Evolutionary conservation across 2,797 vertebrate genomes (phyloP).

Genomic region (Tapera naevia): DNA sequence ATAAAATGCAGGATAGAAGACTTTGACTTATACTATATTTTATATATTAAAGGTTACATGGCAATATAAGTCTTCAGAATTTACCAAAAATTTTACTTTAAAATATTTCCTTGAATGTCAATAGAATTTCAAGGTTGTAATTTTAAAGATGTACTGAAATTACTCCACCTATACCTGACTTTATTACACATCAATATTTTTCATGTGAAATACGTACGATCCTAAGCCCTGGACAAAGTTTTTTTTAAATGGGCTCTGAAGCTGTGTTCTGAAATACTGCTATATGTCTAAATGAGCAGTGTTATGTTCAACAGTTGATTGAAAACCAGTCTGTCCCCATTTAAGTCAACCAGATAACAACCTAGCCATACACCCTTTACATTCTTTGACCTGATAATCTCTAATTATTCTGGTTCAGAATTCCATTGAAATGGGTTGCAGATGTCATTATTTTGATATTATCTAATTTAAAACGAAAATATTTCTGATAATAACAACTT

Average conservation of each 20-base stretch:
- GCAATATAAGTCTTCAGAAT: too few species aligned
- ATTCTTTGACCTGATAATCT: constrained; percentile 21
- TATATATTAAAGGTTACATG: too few species aligned
- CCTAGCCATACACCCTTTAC: not conserved
- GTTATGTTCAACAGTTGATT: not conserved
- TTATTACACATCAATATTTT: not conserved
- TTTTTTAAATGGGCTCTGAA: not conserved
- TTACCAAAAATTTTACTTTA: not conserved
- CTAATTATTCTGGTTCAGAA: constrained; percentile 14
- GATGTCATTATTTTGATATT: constrained; percentile 18
- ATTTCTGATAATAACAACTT: constrained; percentile 24
- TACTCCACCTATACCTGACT: not conserved
- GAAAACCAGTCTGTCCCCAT: not conserved
- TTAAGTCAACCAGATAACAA: not conserved
- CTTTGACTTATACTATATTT: too few species aligned
- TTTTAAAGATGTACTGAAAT: not conserved
- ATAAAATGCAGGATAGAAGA: too few species aligned
- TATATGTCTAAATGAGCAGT: not conserved
- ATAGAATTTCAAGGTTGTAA: not conserved
- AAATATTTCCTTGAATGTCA: not conserved
- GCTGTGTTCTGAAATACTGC: not conserved
- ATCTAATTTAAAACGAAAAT: constrained; percentile 52
- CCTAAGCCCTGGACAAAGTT: not conserved
- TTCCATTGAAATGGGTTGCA: not conserved
- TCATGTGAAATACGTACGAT: not conserved